A percentile compares a stretch with the other conserved stretches of the same genome.
Evolutionary conservation across 2,888 invertebrate species (phyloP).

Genomic region (Rhagonycha fulva): DNA sequence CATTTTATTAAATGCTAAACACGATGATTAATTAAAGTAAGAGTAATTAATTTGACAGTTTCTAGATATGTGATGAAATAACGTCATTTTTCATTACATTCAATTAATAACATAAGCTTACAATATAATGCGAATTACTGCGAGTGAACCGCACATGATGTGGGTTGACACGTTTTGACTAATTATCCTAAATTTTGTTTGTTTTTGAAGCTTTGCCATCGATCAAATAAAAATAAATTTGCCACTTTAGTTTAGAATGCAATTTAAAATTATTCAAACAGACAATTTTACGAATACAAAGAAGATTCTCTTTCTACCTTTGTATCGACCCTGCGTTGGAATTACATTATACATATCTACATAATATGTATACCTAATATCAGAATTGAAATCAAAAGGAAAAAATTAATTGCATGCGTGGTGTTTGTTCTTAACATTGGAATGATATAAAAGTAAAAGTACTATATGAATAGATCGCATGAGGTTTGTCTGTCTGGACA

Average conservation of each 20-base stretch:
- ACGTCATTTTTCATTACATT: conserved; percentile 34
- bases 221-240: not conserved
- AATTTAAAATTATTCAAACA: not conserved
- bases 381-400: not conserved
- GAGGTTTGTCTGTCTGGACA: not conserved
- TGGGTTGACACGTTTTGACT: conserved; percentile 32
- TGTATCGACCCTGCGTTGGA: not conserved
- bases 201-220: conserved; percentile 9
- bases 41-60: conserved; percentile 34
- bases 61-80: conserved; percentile 26
- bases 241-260: not conserved
- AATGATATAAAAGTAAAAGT: not conserved
- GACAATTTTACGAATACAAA: not conserved
- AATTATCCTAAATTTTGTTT: conserved; percentile 30
- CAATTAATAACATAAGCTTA: conserved; percentile 31
- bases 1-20: not conserved
- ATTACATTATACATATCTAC: not conserved
- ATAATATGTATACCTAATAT: not conserved
- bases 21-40: conserved; percentile 29
- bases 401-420: not conserved
- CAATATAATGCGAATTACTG: conserved; percentile 22
- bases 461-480: not conserved
- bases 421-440: not conserved
- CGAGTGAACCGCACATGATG: conserved; percentile 28
- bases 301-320: not conserved